Evolutionary conservation across 1,140 invertebrate species (phyloP).

Genomic region (Condylostylus longicornis): DNA sequence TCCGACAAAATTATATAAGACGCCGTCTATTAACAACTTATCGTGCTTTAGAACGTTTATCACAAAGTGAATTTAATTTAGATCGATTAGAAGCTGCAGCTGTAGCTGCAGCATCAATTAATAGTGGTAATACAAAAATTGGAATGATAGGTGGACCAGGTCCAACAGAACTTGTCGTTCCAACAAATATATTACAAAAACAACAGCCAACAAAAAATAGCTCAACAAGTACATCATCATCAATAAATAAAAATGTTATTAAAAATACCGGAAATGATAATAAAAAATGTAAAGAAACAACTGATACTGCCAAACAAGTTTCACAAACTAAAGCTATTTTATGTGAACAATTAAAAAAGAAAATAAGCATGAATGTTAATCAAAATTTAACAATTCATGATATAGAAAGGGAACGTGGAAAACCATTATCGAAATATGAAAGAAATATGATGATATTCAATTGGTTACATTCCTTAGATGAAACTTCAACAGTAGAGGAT

Average conservation of each 20-base stretch:
- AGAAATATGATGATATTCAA: constrained; percentile 87
- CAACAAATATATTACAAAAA: constrained; percentile 17
- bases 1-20: constrained; percentile 57
- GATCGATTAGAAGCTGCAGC: constrained; percentile 47
- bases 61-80: constrained; percentile 67
- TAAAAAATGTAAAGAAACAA: too few species aligned
- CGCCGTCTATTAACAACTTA: constrained; percentile 63
- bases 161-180: constrained; percentile 26
- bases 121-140: too few species aligned
- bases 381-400: constrained; percentile 52
- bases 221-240: too few species aligned
- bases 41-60: constrained; percentile 61
- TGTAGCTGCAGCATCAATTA: constrained; percentile 10
- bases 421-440: constrained; percentile 72
- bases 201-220: too few species aligned
- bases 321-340: background rate
- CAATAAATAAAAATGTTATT: too few species aligned
- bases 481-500: constrained; percentile 40
- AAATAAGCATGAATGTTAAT: background rate
- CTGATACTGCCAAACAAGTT: too few species aligned
- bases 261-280: too few species aligned
- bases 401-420: constrained; percentile 63
- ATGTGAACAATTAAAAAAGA: background rate
- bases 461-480: constrained; percentile 74
- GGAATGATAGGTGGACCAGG: too few species aligned